phyloP scores from a whole-genome alignment of 2,888 invertebrate species.

The Pollenia amentaria region DNA sequence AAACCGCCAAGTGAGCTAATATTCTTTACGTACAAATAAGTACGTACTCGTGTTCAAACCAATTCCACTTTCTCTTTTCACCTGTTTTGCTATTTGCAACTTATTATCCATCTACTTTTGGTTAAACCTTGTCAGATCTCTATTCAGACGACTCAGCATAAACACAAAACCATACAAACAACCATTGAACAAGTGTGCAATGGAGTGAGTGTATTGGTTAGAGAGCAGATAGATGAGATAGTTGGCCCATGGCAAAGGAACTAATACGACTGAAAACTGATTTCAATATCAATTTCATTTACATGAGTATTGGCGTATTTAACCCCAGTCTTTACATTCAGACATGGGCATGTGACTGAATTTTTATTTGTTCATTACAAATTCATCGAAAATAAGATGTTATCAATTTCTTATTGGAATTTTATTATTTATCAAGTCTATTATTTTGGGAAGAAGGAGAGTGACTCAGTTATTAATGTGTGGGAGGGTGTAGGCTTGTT shows the following conservation, averaged over 20 bases:
- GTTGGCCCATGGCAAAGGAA: conserved; percentile 46
- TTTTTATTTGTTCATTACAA: conserved; percentile 43
- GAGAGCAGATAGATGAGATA: not conserved
- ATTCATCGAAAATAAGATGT: conserved; percentile 31
- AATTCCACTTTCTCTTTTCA: conserved; percentile 31
- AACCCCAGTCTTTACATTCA: not conserved
- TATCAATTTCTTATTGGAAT: conserved; percentile 52
- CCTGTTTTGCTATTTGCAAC: conserved; percentile 51
- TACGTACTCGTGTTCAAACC: conserved; percentile 15
- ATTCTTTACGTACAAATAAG: conserved; percentile 44
- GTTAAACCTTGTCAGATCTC: conserved; percentile 53
- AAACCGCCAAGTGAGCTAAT: conserved; percentile 60
- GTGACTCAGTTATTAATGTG: not conserved
- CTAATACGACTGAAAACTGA: not conserved
- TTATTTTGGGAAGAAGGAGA: conserved; percentile 3
- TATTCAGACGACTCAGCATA: conserved; percentile 60
- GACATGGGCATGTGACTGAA: not conserved
- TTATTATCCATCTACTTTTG: conserved; percentile 60
- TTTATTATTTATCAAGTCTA: conserved; percentile 5
- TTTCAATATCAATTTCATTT: not conserved
- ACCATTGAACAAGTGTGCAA: not conserved
- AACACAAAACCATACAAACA: conserved; percentile 9
- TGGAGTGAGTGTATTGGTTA: not conserved
- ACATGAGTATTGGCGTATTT: conserved; percentile 15
- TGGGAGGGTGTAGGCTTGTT: not conserved